A percentile compares a stretch with the other conserved stretches of the same genome.
Conservation (phyloP, 2,113 vertebrate species). For the Peromyscus polionotus region DNA sequence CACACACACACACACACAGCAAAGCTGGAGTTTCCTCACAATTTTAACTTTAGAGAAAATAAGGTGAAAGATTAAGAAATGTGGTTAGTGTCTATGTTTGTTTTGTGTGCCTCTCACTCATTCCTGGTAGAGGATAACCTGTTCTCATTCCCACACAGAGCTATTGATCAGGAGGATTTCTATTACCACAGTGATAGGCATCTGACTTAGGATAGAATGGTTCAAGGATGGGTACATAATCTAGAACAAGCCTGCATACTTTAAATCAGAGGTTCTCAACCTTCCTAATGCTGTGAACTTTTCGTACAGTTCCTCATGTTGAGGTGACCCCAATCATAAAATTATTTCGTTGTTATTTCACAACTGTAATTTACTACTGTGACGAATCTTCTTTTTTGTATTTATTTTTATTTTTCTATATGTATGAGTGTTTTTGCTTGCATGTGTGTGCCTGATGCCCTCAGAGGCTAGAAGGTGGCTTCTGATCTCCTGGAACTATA, state of each 20-base stretch:
- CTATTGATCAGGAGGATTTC: background rate
- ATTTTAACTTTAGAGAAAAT: constrained; percentile 25
- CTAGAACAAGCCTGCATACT: background rate
- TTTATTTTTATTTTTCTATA: background rate
- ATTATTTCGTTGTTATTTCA: background rate
- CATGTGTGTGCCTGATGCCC: background rate
- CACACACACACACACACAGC: background rate
- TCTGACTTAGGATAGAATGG: background rate
- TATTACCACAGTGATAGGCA: background rate
- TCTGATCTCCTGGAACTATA: background rate
- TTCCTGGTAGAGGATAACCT: background rate
- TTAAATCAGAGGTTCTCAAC: background rate
- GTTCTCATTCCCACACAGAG: background rate
- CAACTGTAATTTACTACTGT: background rate
- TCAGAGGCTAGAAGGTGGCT: background rate
- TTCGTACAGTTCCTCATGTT: background rate
- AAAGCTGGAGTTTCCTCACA: background rate
- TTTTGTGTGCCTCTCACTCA: background rate
- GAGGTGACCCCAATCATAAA: background rate
- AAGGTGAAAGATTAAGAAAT: background rate
- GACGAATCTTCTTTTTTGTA: background rate
- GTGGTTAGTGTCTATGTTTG: background rate
- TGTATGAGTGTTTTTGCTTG: background rate
- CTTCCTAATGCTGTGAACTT: background rate
- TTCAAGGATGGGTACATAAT: background rate